phyloP scores from a whole-genome alignment of 2,113 vertebrate genomes.

The Callipepla squamata region DNA sequence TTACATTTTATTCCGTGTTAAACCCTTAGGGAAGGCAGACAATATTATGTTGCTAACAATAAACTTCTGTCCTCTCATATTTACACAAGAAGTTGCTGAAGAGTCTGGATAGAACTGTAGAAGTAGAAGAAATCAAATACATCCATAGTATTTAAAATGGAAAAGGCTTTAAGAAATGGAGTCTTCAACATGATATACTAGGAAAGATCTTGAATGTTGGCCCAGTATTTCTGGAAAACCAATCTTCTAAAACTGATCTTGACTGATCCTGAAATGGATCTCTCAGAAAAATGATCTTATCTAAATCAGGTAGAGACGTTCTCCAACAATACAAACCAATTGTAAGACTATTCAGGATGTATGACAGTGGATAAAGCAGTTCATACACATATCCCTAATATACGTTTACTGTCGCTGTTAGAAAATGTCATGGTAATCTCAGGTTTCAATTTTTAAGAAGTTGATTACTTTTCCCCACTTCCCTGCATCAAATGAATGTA shows the following conservation, averaged over 20 bases:
- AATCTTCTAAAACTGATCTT: no score
- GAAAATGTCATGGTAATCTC: no score
- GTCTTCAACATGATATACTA: neutral
- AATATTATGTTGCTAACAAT: neutral
- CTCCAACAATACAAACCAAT: neutral
- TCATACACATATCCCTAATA: neutral
- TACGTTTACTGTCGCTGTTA: neutral
- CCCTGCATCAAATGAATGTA: slow-evolving; percentile 94
- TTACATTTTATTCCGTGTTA: neutral
- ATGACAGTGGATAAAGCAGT: neutral
- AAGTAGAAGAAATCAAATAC: neutral
- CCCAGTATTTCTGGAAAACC: neutral
- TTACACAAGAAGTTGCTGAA: neutral
- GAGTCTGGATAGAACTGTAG: neutral
- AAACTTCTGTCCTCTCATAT: neutral
- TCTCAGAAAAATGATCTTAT: neutral
- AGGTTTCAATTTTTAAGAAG: slow-evolving; percentile 84
- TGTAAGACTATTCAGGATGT: neutral
- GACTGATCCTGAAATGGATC: no score
- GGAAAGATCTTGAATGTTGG: neutral
- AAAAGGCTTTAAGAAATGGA: neutral
- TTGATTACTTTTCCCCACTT: slow-evolving; percentile 96
- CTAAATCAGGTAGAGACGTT: neutral
- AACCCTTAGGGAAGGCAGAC: neutral
- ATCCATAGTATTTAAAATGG: neutral